Conservation (phyloP, 2,797 vertebrate genomes). For the Bradypus variegatus region DNA sequence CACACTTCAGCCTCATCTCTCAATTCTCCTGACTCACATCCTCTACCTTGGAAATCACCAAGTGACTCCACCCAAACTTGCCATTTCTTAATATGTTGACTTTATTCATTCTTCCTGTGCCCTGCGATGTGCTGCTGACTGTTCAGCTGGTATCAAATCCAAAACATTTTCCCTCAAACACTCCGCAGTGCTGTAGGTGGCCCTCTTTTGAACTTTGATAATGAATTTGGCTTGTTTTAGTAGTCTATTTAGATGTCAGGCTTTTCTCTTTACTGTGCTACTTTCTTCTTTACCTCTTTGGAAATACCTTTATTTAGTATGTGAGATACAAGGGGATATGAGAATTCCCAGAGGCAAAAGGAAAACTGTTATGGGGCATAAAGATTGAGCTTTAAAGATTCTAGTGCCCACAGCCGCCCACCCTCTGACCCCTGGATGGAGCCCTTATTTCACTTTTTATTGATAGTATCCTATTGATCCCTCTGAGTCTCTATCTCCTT, state of each 20-base stretch:
- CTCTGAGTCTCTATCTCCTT: background rate
- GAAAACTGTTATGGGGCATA: background rate
- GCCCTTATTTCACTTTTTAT: background rate
- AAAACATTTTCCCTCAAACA: background rate
- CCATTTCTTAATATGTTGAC: accelerated
- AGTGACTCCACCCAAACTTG: accelerated
- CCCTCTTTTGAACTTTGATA: background rate
- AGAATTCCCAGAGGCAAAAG: background rate
- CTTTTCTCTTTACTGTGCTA: accelerated
- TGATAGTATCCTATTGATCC: background rate
- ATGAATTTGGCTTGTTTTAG: accelerated
- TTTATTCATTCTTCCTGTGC: background rate
- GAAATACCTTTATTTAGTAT: too few species aligned
- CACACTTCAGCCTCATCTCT: background rate
- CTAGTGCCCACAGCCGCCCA: too few species aligned
- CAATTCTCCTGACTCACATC: accelerated
- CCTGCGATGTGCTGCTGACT: background rate
- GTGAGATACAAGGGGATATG: background rate
- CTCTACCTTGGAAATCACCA: accelerated
- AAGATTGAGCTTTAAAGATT: background rate
- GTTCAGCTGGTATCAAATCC: background rate
- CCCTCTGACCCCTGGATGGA: background rate
- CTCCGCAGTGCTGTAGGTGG: accelerated
- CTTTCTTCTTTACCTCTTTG: background rate
- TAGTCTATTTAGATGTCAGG: too few species aligned